A percentile compares a stretch with the other conserved stretches of the same genome.
These are phyloP conservation scores for Cephus cinctus DNA, from an alignment of 1,140 invertebrate genomes.

Conservation along the genomic window DNA sequence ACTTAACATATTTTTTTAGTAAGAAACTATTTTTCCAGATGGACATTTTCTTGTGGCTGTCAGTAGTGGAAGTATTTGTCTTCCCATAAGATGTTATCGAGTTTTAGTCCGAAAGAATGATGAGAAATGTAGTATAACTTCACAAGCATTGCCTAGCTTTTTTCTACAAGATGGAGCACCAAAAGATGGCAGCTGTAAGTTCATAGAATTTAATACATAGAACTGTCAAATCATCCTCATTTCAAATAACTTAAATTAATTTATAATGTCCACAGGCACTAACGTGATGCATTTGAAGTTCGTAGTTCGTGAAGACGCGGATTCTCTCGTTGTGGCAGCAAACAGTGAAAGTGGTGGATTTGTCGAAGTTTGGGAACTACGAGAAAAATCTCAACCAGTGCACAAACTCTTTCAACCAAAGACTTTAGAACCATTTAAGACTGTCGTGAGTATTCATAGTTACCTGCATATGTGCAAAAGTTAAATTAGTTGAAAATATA, in stretches of 20 bases:
- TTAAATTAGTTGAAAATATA: neutral
- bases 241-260: conserved; percentile 8
- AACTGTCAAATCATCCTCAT: too few relatives aligned
- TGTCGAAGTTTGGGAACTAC: conserved; percentile 84
- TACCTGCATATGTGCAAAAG: neutral
- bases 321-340: conserved; percentile 75
- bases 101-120: conserved; percentile 64
- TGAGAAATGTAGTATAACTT: conserved; percentile 63
- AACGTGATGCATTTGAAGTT: conserved; percentile 75
- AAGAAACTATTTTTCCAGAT: conserved; percentile 52
- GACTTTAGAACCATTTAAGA: conserved; percentile 64
- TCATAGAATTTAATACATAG: too few relatives aligned
- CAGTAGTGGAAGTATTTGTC: conserved; percentile 65
- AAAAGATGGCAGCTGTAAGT: conserved; percentile 51
- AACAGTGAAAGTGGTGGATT: conserved; percentile 64
- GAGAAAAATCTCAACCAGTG: conserved; percentile 74
- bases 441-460: conserved; percentile 61
- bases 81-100: conserved; percentile 75
- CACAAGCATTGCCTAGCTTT: conserved; percentile 78
- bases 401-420: conserved; percentile 71
- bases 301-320: conserved; percentile 77
- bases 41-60: conserved; percentile 80
- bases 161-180: conserved; percentile 67
- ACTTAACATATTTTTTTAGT: conserved; percentile 9
- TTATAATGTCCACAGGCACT: conserved; percentile 30